Conservation (phyloP, 1,140 invertebrate genomes). For the Procambarus virginalis region DNA sequence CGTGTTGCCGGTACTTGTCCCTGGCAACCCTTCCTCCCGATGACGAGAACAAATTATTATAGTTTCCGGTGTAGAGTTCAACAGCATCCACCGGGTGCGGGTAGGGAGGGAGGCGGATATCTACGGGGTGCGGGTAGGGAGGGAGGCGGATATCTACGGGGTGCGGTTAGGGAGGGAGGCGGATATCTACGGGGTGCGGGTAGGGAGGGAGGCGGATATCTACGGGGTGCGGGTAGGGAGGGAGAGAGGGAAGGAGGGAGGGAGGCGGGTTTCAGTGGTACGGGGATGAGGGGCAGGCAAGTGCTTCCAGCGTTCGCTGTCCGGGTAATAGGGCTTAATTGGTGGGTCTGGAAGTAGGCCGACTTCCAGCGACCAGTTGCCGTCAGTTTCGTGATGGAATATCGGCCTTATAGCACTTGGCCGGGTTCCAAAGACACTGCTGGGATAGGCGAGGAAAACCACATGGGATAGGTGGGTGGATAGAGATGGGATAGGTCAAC, state of each 20-base stretch:
- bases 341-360: conserved; percentile 15
- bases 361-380: conserved; percentile 6
- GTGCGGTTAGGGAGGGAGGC: not conserved
- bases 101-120: no score
- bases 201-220: not conserved
- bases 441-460: no score
- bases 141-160: not conserved
- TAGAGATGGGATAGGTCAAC: no score
- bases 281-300: no score
- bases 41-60: conserved; percentile 16
- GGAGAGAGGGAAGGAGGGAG: not conserved
- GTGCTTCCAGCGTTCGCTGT: no score
- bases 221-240: not conserved
- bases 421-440: no score
- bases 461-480: no score
- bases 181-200: not conserved
- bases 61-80: not conserved
- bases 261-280: no score
- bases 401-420: no score
- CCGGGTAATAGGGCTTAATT: not conserved
- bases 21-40: not conserved
- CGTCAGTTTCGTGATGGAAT: not conserved
- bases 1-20: not conserved
- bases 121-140: not conserved
- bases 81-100: not conserved